Base-by-base conservation (phyloP, 1,140 invertebrate genomes). In the Cotesia vestalis region DNA sequence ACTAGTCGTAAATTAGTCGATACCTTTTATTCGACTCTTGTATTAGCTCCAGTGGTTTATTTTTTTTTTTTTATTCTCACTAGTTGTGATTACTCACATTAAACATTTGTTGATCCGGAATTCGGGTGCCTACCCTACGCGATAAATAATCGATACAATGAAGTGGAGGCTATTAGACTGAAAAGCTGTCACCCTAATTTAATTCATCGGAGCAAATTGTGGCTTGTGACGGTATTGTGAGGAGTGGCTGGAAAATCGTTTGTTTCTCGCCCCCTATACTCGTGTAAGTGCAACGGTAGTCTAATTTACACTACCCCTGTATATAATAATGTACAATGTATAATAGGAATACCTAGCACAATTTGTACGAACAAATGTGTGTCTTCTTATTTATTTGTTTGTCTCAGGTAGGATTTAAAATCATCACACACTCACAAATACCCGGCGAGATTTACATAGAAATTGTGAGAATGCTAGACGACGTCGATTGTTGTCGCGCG, bases 1-100 rank as follows among this genome's bases (percentile, higher is more conserved):
- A 71, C 66, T 51, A 60, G 66, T 81, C 81, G 78, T 82, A 82
- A 82, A 82, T 82, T 82, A 77, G 76, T 82, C 80, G 81, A 83
- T 83, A 82, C 77, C 77, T 80, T 40, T 75, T 59, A 34, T 14
- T 62, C 70, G 67, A 63, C 59, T 68, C 73, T 78, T 71, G 35
- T 69, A 17, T 36, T 55, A 64, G 12, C 51, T 60, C 27, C 61
- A 69, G 66, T 66, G 51, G 55, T 69, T 74, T 60, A 40, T 46
- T 46, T 46, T 46, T 46, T 40, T 40, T 38, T 36, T 61, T 73
- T 53, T 63, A 66, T 66, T 20, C 59, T 35, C 34, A 11, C 27
- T 3, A 2, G 51, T 55, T 62, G 40, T 67, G 52, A 57, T 69
- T 70, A 17, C 27, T 27, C 27, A 27, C 27, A 27, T 27, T 27